phyloP scores from a whole-genome alignment of 2,113 vertebrate genomes.

The Corythornis cristatus region DNA sequence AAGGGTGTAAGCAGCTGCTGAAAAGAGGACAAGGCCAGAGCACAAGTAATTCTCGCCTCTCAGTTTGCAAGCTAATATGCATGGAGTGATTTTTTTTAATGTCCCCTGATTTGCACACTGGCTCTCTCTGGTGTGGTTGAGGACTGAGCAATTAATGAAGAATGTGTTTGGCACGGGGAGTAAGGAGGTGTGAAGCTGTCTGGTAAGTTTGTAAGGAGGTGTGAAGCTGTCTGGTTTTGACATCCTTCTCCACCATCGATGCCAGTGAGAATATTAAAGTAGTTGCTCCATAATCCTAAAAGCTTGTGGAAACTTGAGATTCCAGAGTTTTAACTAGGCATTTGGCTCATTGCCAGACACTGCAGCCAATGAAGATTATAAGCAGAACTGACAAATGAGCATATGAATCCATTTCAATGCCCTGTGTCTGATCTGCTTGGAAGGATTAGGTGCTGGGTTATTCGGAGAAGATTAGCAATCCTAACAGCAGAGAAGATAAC shows the following conservation, averaged over 20 bases:
- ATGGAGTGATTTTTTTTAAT: background rate
- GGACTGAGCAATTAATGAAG: background rate
- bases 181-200: background rate
- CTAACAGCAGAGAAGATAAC: background rate
- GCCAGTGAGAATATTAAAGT: background rate
- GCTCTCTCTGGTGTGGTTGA: background rate
- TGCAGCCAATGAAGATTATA: background rate
- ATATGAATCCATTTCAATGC: constrained; percentile 4
- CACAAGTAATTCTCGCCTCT: background rate
- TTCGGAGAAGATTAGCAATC: background rate
- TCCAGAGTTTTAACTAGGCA: background rate
- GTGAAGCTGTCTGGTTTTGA: background rate
- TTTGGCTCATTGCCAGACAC: background rate
- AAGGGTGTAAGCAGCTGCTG: background rate
- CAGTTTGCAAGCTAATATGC: background rate
- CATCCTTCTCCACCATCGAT: background rate
- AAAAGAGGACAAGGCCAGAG: background rate
- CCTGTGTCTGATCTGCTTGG: constrained; percentile 14
- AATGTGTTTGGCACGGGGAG: background rate
- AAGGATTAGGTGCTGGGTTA: constrained; percentile 37
- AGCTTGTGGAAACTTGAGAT: background rate
- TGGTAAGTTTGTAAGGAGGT: background rate
- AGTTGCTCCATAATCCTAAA: background rate
- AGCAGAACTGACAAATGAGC: background rate
- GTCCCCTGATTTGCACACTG: background rate